Evolutionary conservation across 2,888 invertebrate species (phyloP), one percentile per base, ranked within the genome.

Genomic region (Spilosoma lubricipeda): DNA sequence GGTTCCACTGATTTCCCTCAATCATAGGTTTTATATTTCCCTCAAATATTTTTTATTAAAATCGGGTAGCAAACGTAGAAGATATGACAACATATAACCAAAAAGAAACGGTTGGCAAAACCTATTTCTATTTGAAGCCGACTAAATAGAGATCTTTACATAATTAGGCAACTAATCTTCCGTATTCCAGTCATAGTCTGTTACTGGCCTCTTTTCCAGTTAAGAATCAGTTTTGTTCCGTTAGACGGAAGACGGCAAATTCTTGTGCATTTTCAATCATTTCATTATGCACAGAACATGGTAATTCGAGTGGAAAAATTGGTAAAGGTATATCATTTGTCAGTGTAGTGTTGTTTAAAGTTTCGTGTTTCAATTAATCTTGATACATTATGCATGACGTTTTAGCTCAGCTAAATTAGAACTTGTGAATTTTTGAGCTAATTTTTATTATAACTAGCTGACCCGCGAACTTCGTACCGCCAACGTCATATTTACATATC

Each of bases 201-300:
- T 64, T 56, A 72, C 56, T 67, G 48, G 65, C 36, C 63, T 30
- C 45, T 70, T 63, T 75, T 67, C 70, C 48, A 70, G 39, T 33
- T 73, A 70, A 70, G 27, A 73, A 73, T 70, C 45, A 76, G 65
- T 64, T 70, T 13, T 13, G 64, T 59, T 52, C 76, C 76, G 76
- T 76, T 76, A 73, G 73, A 23, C 76, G 76, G 76, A 73, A 76
- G 67, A 48, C 70, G 27, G 64, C 30, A 65, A 52, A 84, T 83
- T 74, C 85, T 79, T 83, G 85, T 80, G 82, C 79, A 82, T 85
- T 82, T 74, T 67, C 79, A 78, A 75, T 71, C 39, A 68, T 63
- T 56, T 30, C 70, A 63, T 70, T 63, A 63, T 63, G 63, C 63
- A 70, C 30, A 63, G 64, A 59, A 70, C 63, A 36, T 7, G 27